A percentile compares a stretch with the other conserved stretches of the same genome.
Evolutionary conservation across 2,797 vertebrate genomes (phyloP).

Genomic region (Gymnoscopelus microlampas): DNA sequence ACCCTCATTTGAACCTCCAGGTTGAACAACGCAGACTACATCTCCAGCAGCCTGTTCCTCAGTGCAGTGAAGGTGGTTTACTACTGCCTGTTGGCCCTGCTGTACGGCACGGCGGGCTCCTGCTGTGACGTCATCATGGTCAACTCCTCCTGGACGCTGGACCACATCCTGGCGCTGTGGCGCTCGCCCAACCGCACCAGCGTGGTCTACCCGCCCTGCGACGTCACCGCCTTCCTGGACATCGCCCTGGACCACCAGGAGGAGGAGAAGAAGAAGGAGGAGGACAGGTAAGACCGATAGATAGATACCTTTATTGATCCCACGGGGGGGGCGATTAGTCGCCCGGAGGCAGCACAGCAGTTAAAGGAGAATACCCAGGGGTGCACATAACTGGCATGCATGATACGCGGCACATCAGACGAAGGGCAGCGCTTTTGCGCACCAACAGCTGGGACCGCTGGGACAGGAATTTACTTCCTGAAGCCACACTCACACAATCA

Average conservation of each 20-base stretch:
- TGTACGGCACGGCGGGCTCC: conserved; percentile 86
- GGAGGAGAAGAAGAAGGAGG: conserved; percentile 54
- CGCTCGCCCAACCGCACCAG: conserved; percentile 75
- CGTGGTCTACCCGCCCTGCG: conserved; percentile 87
- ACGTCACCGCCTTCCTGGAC: conserved; percentile 86
- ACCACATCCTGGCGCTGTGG: conserved; percentile 88
- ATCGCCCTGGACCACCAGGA: conserved; percentile 74
- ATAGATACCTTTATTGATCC: no score
- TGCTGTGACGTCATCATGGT: conserved; percentile 88
- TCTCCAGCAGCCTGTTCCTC: conserved; percentile 77
- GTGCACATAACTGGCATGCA: no score
- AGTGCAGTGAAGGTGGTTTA: conserved; percentile 86
- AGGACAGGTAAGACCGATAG: conserved; percentile 25
- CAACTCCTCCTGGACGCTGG: conserved; percentile 89
- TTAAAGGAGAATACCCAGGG: no score
- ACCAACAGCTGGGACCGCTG: no score
- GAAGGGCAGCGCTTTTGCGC: no score
- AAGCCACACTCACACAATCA: no score
- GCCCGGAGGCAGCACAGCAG: no score
- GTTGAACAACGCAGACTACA: conserved; percentile 37
- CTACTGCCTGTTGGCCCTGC: conserved; percentile 84
- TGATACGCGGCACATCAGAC: no score
- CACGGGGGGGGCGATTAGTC: no score
- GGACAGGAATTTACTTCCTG: no score
- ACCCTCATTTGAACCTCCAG: conserved; percentile 55